Percentiles rank a stretch among this genome's conserved stretches.
Evolutionary conservation across 92 coral and sea anemone species (phyloP).

Genomic region (Montipora capitata): DNA sequence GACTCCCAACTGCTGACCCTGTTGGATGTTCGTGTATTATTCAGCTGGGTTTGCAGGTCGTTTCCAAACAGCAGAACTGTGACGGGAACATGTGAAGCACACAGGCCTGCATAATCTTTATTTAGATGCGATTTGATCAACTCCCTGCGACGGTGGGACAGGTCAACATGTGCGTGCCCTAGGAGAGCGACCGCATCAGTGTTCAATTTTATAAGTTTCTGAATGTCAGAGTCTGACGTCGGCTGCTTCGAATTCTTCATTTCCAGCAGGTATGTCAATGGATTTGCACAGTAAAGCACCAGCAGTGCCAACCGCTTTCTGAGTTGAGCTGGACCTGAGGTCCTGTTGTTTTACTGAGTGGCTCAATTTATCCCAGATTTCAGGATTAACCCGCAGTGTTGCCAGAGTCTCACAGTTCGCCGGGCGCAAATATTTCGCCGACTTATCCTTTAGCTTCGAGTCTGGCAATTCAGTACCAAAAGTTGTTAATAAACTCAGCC

Average conservation of each 20-base stretch:
- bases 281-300: constrained; percentile 35
- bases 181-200: constrained; percentile 52
- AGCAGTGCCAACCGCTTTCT: constrained; percentile 22
- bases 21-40: constrained; percentile 47
- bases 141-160: constrained; percentile 58
- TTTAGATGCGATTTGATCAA: constrained; percentile 48
- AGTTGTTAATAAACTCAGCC: constrained; percentile 60
- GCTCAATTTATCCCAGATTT: constrained; percentile 50
- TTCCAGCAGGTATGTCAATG: constrained; percentile 26
- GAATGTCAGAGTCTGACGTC: constrained; percentile 37
- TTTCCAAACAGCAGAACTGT: constrained; percentile 65
- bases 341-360: constrained; percentile 30
- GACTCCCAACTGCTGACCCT: constrained; percentile 24
- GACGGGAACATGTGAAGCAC: constrained; percentile 36
- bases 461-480: constrained; percentile 56
- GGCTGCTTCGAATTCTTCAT: constrained; percentile 37
- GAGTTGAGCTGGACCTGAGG: constrained; percentile 44
- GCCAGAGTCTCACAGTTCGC: constrained; percentile 53
- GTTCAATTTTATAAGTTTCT: constrained; percentile 13
- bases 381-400: constrained; percentile 21
- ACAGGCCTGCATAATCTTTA: constrained; percentile 55
- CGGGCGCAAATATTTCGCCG: constrained; percentile 60
- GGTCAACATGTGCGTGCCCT: constrained; percentile 53
- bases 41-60: constrained; percentile 67
- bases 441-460: constrained; percentile 49